Evolutionary conservation across 2,888 invertebrate genomes (phyloP).

Genomic region (Drosophila nigricruria): DNA sequence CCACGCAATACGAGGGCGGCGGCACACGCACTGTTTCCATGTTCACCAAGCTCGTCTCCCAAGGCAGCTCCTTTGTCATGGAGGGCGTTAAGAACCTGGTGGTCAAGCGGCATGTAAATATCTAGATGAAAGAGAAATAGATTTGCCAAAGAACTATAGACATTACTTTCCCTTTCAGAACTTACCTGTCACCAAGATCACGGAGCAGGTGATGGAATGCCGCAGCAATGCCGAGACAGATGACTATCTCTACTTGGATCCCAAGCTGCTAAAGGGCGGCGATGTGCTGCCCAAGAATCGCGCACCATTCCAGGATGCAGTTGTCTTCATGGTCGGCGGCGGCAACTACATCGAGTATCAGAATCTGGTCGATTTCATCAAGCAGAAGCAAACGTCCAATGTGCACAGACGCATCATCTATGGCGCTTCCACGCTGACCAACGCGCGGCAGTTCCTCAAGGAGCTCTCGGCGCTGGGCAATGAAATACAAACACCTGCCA

Average conservation of each 20-base stretch:
- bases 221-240: slow-evolving; percentile 92
- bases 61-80: slow-evolving; percentile 99
- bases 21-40: slow-evolving; percentile 98
- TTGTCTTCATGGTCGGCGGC: slow-evolving; percentile 96
- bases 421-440: slow-evolving; percentile 97
- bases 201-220: slow-evolving; percentile 94
- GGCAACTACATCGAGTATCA: slow-evolving; percentile 99
- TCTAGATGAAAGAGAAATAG: neutral
- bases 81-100: slow-evolving; percentile 99
- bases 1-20: slow-evolving; percentile 95
- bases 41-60: slow-evolving; percentile 98
- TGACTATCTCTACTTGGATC: slow-evolving; percentile 97
- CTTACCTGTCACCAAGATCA: slow-evolving; percentile 96
- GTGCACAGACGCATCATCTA: slow-evolving; percentile 93
- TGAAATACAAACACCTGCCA: slow-evolving; percentile 87
- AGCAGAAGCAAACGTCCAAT: slow-evolving; percentile 91
- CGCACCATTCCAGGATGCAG: slow-evolving; percentile 93
- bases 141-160: too few species aligned
- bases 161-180: slow-evolving; percentile 87
- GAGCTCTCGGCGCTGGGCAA: slow-evolving; percentile 93
- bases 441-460: slow-evolving; percentile 96
- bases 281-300: slow-evolving; percentile 89
- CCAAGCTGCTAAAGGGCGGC: slow-evolving; percentile 93
- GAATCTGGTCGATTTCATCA: slow-evolving; percentile 97
- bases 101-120: slow-evolving; percentile 97